Evolutionary conservation across 2,888 invertebrate species (phyloP).

Genomic region (Apamea anceps): DNA sequence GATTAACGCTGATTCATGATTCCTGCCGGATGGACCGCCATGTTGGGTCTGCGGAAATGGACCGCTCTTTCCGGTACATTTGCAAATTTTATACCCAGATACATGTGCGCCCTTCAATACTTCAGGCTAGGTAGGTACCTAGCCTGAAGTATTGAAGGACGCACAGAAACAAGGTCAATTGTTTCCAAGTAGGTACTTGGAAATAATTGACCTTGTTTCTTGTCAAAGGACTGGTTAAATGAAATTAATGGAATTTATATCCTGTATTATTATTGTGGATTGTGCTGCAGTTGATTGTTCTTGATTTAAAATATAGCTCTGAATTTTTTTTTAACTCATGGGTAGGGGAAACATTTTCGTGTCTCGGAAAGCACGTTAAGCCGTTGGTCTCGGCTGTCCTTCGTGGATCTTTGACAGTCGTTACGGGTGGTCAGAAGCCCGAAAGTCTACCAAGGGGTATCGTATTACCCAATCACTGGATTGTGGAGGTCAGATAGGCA

Average conservation of each 20-base stretch:
- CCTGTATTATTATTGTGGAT: background rate
- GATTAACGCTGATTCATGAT: constrained; percentile 29
- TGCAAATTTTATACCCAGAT: constrained; percentile 61
- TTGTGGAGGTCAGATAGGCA: no score
- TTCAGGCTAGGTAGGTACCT: constrained; percentile 8
- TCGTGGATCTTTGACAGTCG: no score
- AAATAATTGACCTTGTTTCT: constrained; percentile 43
- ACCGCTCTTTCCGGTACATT: constrained; percentile 64
- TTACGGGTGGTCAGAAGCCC: no score
- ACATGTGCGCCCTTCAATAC: constrained; percentile 39
- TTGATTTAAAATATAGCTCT: background rate
- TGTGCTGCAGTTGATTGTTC: background rate
- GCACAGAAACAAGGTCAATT: no score
- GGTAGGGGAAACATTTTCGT: background rate
- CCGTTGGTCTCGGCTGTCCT: no score
- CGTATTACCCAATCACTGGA: no score
- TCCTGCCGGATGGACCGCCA: constrained; percentile 64
- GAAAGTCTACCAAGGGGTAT: no score
- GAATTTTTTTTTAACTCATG: background rate
- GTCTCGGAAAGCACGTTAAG: no score
- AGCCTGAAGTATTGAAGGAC: no score
- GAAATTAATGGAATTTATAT: background rate
- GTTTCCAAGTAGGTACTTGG: no score
- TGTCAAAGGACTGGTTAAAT: background rate
- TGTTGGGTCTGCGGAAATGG: constrained; percentile 68